Percentiles rank a stretch among this genome's conserved stretches.
phyloP scores from a whole-genome alignment of 2,888 invertebrate species.

The Nezara viridula region DNA sequence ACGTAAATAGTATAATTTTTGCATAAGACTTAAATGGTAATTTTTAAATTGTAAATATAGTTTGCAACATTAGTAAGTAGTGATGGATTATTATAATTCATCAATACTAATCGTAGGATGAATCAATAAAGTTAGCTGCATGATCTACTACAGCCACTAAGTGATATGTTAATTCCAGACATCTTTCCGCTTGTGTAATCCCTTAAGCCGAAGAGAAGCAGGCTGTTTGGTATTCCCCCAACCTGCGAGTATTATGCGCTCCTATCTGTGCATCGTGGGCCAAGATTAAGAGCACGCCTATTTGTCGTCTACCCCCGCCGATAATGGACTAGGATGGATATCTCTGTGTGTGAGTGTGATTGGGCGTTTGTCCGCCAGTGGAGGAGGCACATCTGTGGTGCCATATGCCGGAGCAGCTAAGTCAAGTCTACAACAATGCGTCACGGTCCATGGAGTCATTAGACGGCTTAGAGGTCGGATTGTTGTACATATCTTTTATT shows the following conservation, averaged over 20 bases:
- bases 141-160: neutral
- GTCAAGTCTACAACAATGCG: conserved; percentile 55
- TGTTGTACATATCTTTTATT: neutral
- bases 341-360: conserved; percentile 23
- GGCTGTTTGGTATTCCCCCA: conserved; percentile 32
- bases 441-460: conserved; percentile 43
- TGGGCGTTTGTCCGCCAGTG: conserved; percentile 39
- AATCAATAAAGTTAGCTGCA: neutral
- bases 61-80: no score
- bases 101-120: neutral
- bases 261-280: conserved; percentile 12
- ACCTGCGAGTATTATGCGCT: conserved; percentile 19
- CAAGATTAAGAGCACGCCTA: conserved; percentile 51
- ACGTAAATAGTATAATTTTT: no score
- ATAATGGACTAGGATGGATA: conserved; percentile 51
- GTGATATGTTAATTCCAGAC: neutral
- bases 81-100: neutral
- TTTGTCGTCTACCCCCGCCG: conserved; percentile 46
- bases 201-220: neutral
- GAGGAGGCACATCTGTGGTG: conserved; percentile 53
- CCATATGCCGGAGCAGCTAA: conserved; percentile 52
- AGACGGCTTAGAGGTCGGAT: conserved; percentile 25
- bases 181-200: neutral
- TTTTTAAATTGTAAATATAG: no score
- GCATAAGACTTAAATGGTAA: no score